Conservation (phyloP, 2,888 invertebrate genomes). For the Drosophila neutralis region DNA sequence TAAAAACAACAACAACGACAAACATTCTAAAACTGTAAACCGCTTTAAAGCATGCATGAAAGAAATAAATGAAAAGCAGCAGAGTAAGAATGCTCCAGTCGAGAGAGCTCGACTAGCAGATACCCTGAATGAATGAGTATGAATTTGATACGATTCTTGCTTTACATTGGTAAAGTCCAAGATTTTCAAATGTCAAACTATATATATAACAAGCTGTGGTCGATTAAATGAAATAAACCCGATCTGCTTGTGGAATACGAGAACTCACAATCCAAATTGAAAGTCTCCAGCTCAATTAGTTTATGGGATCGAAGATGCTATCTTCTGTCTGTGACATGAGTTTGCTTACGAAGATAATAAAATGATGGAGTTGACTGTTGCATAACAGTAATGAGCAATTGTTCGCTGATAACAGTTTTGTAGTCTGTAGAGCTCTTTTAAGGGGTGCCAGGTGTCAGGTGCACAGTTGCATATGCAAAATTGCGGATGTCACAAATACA, state of each 20-base stretch:
- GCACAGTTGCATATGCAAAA: conserved; percentile 8
- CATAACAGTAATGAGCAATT: conserved; percentile 10
- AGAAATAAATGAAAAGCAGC: conserved; percentile 1
- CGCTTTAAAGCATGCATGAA: conserved; percentile 16
- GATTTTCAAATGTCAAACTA: background rate
- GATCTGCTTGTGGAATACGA: background rate
- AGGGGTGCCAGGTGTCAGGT: conserved; percentile 2
- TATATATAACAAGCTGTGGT: background rate
- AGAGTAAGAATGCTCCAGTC: background rate
- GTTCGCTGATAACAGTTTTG: conserved; percentile 17
- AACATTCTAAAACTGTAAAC: conserved; percentile 61
- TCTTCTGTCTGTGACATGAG: background rate
- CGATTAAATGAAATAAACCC: background rate
- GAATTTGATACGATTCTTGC: background rate
- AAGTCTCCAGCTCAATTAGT: background rate
- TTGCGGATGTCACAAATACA: background rate
- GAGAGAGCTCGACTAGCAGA: background rate
- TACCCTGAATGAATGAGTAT: background rate
- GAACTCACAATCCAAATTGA: background rate
- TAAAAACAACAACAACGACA: conserved; percentile 32
- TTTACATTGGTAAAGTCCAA: too few relatives aligned
- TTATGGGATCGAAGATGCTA: background rate
- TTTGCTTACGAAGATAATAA: background rate
- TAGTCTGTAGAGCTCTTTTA: conserved; percentile 9
- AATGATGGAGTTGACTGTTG: conserved; percentile 13